Base-by-base conservation (phyloP, 2,113 vertebrate genomes). In the Hippocampus barbouri region DNA sequence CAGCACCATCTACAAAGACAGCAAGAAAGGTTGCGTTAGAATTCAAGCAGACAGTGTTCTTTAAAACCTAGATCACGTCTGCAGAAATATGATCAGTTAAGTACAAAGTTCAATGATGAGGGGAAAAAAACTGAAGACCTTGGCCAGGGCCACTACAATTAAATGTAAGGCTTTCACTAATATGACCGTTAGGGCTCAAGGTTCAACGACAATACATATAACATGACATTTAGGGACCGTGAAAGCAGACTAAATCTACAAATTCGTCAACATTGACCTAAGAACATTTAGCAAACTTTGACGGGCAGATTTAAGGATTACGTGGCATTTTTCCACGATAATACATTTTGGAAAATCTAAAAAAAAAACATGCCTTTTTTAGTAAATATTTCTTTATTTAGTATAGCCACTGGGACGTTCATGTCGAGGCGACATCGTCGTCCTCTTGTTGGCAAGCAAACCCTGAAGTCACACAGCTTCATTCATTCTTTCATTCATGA, bases 1-100 rank as follows among this genome's bases (percentile, higher is more conserved):
- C 47, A 56, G 92, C 91, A 60, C 90, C 94, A 90, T 93, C 95
- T 93, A 30, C 23, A 82, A 57, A 72, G 8, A 72, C 20, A 65
- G 1, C 60, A 23, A 23, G 6, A 66, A 66, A 74, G 73, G 0
- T 56, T 9, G 1, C 27, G 56, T 80, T 63, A 87, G 18, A 68
- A 67, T 53, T 73, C 1, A 72, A 68, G 53, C 38, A 70, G 14
- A 49, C n/a, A 65, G 40, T 9, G n/a, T 47, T 47, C n/a, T 47
- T 47, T 15, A 20, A 18, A 25, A 47, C 21, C 23, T 47, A 47
- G 43, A 47, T 18, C 21, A n/a, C 38, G 4, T 12, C 62, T 64
- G 3, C 20, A n/a, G 38, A 64, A 65, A 65, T 65, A 23, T 65
- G n/a, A n/a, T 7, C 21, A 27, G 40, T 18, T 8, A 18, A 66